These are phyloP conservation scores for Perodicticus potto DNA, from an alignment of 2,797 vertebrate species.

Conservation along the genomic window DNA sequence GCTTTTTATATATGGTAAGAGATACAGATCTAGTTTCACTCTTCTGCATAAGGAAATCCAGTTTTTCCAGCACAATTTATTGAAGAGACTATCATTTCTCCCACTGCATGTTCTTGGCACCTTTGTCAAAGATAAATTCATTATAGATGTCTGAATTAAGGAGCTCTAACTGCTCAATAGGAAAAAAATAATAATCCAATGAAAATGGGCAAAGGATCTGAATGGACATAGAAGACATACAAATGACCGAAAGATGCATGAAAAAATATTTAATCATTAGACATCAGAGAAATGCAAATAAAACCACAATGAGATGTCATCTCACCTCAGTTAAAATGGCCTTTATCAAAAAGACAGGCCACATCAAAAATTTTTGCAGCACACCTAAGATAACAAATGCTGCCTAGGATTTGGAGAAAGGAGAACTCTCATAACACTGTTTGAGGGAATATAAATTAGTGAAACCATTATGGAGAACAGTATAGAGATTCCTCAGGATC, in stretches of 20 bases:
- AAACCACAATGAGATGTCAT: neutral
- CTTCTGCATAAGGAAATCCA: neutral
- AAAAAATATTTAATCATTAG: neutral
- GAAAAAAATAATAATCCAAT: neutral
- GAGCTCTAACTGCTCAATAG: neutral
- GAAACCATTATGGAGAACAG: neutral
- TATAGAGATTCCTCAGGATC: neutral
- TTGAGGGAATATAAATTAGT: neutral
- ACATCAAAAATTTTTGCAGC: no score
- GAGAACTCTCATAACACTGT: neutral
- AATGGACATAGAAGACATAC: neutral
- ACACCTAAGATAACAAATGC: neutral
- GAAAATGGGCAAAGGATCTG: neutral
- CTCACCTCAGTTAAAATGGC: neutral
- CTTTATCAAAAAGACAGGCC: neutral
- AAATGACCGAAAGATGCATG: neutral
- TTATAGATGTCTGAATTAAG: neutral
- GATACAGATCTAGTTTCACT: neutral
- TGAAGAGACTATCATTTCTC: neutral
- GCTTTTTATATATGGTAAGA: neutral
- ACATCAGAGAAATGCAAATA: neutral
- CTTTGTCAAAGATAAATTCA: neutral
- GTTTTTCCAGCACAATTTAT: neutral
- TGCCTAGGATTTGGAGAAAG: neutral
- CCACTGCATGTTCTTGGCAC: neutral